Conservation (phyloP, 2,888 invertebrate genomes). For the Dicycla oo region DNA sequence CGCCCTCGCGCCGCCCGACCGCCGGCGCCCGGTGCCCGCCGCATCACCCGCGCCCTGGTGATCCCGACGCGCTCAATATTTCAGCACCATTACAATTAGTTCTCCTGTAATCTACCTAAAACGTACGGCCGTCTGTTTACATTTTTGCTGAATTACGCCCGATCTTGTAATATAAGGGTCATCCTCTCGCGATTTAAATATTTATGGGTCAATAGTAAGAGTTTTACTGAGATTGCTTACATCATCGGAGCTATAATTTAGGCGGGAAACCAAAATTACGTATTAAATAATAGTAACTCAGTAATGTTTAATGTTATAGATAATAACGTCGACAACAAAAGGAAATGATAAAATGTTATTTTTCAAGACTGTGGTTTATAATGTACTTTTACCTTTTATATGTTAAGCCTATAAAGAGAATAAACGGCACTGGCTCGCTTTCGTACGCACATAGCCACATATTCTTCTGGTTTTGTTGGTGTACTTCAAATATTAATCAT, state of each 20-base stretch:
- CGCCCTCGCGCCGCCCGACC: slow-evolving; percentile 80
- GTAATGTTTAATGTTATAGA: slow-evolving; percentile 50
- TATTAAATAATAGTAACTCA: slow-evolving; percentile 41
- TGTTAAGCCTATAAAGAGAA: slow-evolving; percentile 26
- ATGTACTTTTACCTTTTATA: slow-evolving; percentile 41
- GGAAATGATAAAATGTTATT: slow-evolving; percentile 56
- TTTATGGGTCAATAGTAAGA: slow-evolving; percentile 85
- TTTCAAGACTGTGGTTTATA: slow-evolving; percentile 43
- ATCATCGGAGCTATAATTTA: slow-evolving; percentile 83
- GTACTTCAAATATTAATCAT: slow-evolving; percentile 22
- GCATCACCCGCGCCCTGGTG: slow-evolving; percentile 75
- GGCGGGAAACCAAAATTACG: slow-evolving; percentile 82
- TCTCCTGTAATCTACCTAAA: slow-evolving; percentile 40
- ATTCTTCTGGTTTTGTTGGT: slow-evolving; percentile 15
- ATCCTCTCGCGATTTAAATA: slow-evolving; percentile 71
- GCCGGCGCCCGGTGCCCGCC: slow-evolving; percentile 65
- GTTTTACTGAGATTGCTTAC: slow-evolving; percentile 82
- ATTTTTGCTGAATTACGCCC: slow-evolving; percentile 29
- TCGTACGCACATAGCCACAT: slow-evolving; percentile 1
- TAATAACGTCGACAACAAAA: slow-evolving; percentile 35
- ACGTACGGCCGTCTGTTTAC: slow-evolving; percentile 37
- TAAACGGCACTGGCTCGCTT: slow-evolving; percentile 19
- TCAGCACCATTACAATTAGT: slow-evolving; percentile 52
- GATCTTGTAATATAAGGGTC: slow-evolving; percentile 41
- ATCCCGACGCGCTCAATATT: slow-evolving; percentile 81